Evolutionary conservation across 1,140 invertebrate genomes (phyloP), one percentile per base, ranked within the genome.

Genomic region (Copidosoma floridanum): DNA sequence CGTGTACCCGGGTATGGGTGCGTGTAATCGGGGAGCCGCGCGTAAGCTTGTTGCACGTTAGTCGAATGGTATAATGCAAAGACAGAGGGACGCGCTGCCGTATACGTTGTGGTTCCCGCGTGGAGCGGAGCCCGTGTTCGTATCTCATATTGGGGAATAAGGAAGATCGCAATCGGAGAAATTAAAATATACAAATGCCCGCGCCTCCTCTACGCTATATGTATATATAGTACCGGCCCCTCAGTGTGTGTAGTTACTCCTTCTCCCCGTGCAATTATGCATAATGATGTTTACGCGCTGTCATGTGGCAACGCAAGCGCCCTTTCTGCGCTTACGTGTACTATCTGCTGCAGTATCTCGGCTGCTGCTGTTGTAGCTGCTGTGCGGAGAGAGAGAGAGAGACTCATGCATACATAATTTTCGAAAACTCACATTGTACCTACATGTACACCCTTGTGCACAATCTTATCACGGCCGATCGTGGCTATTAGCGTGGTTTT

Each of bases 261-360:
- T n/a, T n/a, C n/a, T n/a, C n/a, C n/a, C n/a, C n/a, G 37, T 26
- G 7, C 48, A 58, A 59, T 59, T 59, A 59, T 59, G 57, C 41
- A 53, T 53, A 35, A 59, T 59, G 57, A 53, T 59, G 57, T 59
- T 59, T 59, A 53, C 57, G 57, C 21, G 48, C 48, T 59, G 57
- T 53, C 48, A 52, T 18, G 29, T 46, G 38, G 14, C 26, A 26
- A 43, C 46, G 23, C 50, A n/a, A n/a, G n/a, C n/a, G n/a, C n/a
- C n/a, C n/a, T n/a, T n/a, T n/a, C n/a, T n/a, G n/a, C n/a, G n/a
- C n/a, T n/a, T n/a, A n/a, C n/a, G n/a, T n/a, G n/a, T n/a, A n/a
- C n/a, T n/a, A n/a, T n/a, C n/a, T n/a, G n/a, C n/a, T n/a, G n/a
- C n/a, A n/a, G n/a, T n/a, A n/a, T n/a, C n/a, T n/a, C n/a, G n/a